Evolutionary conservation across 2,797 vertebrate species (phyloP), one percentile per base, ranked within the genome.

Genomic region (Huso huso): DNA sequence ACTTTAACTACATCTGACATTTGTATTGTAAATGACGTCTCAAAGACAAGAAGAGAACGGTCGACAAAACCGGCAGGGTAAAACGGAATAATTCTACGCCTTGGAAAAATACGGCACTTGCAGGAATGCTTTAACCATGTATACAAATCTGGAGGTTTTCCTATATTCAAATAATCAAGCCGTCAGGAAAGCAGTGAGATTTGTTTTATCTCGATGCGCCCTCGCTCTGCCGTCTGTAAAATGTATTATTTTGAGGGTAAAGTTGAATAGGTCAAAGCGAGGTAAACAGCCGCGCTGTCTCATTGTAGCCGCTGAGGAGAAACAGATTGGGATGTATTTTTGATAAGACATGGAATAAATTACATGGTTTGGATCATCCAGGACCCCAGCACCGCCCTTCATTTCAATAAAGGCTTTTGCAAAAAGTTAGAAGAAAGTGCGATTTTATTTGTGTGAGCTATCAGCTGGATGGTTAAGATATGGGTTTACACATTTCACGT

Each of bases 81-180:
- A 57, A 57, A 57, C 11, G 55, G 11, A 57, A 57, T 6, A 57
- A 10, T 10, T 57, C 55, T 57, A 57, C 13, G 55, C 55, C 11
- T 11, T 10, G 55, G 15, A 18, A 18, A 18, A 10, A n/a, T 55
- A 37, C 4, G 23, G 23, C 23, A 37, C 23, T 37, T 37, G 23
- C 23, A 37, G 62, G 70, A 71, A 72, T 69, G 65, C 62, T 69
- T 73, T n/a, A 66, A 58, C 61, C 70, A 68, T 69, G 62, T 69
- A 73, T 69, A 70, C 66, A 73, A 73, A 69, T 48, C 68, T 65
- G 70, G 64, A 68, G 72, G 70, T 58, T 71, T 74, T 6, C 50
- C 77, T 72, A 58, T 69, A 79, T 75, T 81, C 76, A 83, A 87
- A 87, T 86, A 86, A 86, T 78, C 81, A 84, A 86, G 63, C 78